A percentile compares a stretch with the other conserved stretches of the same genome.
Evolutionary conservation across 2,797 vertebrate genomes (phyloP).

Genomic region (Poeciliopsis paucimaculata): DNA sequence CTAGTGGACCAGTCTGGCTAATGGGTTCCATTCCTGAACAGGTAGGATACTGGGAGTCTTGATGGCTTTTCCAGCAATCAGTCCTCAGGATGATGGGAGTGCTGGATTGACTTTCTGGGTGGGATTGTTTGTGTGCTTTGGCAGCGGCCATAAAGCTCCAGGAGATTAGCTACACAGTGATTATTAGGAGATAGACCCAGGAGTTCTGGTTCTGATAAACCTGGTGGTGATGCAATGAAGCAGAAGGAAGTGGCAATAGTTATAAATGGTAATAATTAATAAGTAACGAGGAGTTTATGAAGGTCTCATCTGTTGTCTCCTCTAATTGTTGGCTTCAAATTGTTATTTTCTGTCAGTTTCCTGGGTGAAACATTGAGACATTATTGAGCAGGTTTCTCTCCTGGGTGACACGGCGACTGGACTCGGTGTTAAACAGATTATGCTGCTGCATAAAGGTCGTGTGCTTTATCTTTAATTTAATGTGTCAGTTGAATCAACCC

Average conservation of each 20-base stretch:
- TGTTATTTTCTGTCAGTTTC: too few species aligned
- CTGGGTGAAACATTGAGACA: too few species aligned
- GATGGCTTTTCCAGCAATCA: slow-evolving; percentile 37
- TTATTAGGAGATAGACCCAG: too few species aligned
- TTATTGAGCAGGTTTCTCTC: neutral
- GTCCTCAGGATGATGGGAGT: slow-evolving; percentile 28
- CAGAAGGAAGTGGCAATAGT: too few species aligned
- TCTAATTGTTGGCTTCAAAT: too few species aligned
- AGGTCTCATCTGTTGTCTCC: too few species aligned
- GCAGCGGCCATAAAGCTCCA: slow-evolving; percentile 13
- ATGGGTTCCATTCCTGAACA: neutral
- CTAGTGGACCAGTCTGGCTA: neutral
- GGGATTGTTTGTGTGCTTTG: slow-evolving; percentile 21
- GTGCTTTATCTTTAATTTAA: neutral
- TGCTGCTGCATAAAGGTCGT: neutral
- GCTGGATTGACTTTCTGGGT: slow-evolving; percentile 65
- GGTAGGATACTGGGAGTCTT: slow-evolving; percentile 1
- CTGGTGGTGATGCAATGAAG: neutral
- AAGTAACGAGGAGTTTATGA: neutral
- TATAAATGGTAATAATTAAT: too few species aligned
- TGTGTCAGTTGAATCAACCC: neutral
- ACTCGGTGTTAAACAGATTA: neutral
- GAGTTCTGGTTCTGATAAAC: neutral
- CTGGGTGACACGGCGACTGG: neutral
- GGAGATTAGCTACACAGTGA: slow-evolving; percentile 1